Conservation (phyloP, 2,888 invertebrate genomes). For the Limnephilus rhombicus region DNA sequence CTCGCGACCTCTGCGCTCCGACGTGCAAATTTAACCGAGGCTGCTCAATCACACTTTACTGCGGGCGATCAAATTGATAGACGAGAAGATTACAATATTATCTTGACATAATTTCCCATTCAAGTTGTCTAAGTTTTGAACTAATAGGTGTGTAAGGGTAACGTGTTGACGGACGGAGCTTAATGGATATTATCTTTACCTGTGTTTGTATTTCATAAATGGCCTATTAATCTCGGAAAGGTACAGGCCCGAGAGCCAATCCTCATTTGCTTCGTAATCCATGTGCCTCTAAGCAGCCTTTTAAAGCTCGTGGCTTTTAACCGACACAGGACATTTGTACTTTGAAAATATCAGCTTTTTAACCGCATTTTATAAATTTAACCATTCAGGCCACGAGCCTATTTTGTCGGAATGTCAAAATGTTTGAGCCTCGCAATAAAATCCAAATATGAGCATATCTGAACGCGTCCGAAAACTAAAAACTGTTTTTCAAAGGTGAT, state of each 20-base stretch:
- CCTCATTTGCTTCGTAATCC: slow-evolving; percentile 5
- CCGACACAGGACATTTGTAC: not conserved
- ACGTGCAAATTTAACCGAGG: not conserved
- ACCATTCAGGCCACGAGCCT: too few relatives aligned
- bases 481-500: too few relatives aligned
- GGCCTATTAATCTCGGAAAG: slow-evolving; percentile 44
- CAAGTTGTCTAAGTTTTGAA: not conserved
- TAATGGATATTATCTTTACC: slow-evolving; percentile 42
- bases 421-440: too few relatives aligned
- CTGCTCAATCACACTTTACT: not conserved
- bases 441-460: too few relatives aligned
- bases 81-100: not conserved
- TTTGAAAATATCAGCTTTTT: not conserved
- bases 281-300: not conserved
- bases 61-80: not conserved
- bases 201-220: slow-evolving; percentile 40
- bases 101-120: slow-evolving; percentile 8
- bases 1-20: not conserved
- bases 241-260: not conserved
- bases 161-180: slow-evolving; percentile 21
- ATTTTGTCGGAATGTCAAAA: too few relatives aligned
- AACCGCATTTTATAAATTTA: too few relatives aligned
- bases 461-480: too few relatives aligned
- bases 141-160: not conserved
- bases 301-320: slow-evolving; percentile 1